Percentiles rank a stretch among this genome's conserved stretches.
These are phyloP conservation scores for Spondyliosoma cantharus DNA, from an alignment of 2,797 vertebrate species.

Conservation along the genomic window DNA sequence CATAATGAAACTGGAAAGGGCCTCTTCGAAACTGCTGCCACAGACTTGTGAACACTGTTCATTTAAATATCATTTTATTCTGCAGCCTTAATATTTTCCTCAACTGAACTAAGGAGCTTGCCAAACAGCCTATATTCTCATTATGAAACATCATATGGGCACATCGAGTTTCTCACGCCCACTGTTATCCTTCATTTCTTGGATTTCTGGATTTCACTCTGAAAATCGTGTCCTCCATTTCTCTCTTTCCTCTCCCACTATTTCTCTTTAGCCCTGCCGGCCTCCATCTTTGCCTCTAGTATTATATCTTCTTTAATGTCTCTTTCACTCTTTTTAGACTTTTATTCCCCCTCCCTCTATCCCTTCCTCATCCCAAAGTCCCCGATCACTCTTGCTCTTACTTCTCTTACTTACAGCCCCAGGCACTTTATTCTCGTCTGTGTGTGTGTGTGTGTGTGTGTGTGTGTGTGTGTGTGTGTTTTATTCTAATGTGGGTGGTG, in stretches of 20 bases:
- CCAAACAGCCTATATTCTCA: background rate
- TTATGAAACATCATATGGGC: background rate
- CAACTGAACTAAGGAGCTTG: background rate
- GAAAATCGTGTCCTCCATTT: background rate
- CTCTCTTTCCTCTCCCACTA: background rate
- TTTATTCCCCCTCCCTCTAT: constrained; percentile 36
- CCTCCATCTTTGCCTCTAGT: constrained; percentile 41
- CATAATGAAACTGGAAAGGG: background rate
- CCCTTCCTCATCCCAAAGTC: constrained; percentile 34
- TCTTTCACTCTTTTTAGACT: constrained; percentile 39
- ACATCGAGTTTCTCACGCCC: background rate
- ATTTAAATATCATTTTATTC: background rate
- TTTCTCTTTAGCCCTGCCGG: background rate
- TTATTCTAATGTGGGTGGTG: constrained; percentile 7
- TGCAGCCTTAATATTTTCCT: too few species aligned
- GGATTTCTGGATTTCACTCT: background rate
- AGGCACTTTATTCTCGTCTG: constrained; percentile 38
- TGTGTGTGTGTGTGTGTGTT: too few species aligned
- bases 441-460: constrained; percentile 10
- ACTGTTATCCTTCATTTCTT: background rate
- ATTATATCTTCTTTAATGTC: constrained; percentile 53
- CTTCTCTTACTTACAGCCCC: constrained; percentile 54
- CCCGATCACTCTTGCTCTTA: constrained; percentile 46
- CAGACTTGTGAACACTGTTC: background rate
- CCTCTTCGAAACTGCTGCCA: background rate